phyloP scores from a whole-genome alignment of 2,888 invertebrate species.

The Microctonus aethiopoides region DNA sequence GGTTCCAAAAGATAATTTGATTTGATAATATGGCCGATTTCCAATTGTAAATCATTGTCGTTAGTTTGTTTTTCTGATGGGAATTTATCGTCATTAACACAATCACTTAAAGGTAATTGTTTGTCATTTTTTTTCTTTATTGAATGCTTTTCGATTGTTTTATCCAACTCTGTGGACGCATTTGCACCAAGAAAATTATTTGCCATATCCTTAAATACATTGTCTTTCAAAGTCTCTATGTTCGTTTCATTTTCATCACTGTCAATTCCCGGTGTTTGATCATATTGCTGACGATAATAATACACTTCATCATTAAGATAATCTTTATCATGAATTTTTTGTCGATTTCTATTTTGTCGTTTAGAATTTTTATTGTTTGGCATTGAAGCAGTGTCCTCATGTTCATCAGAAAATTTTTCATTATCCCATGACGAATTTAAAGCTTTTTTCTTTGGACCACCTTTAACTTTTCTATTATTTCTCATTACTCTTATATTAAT shows the following conservation, averaged over 20 bases:
- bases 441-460: not conserved
- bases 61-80: constrained; percentile 22
- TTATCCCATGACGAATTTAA: not conserved
- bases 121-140: constrained; percentile 22
- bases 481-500: not conserved
- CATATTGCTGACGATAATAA: constrained; percentile 35
- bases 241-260: constrained; percentile 29
- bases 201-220: constrained; percentile 39
- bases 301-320: constrained; percentile 35
- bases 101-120: not conserved
- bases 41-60: constrained; percentile 47
- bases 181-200: constrained; percentile 43
- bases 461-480: not conserved
- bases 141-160: not conserved
- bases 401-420: not conserved
- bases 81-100: not conserved
- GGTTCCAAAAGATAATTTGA: constrained; percentile 53
- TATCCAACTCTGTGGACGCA: constrained; percentile 8
- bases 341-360: not conserved
- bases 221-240: constrained; percentile 26
- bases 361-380: not conserved
- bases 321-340: constrained; percentile 6
- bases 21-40: constrained; percentile 56
- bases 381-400: not conserved
- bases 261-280: not conserved